Base-by-base conservation (phyloP, 2,113 vertebrate genomes). In the Benitochromis conjunctus region DNA sequence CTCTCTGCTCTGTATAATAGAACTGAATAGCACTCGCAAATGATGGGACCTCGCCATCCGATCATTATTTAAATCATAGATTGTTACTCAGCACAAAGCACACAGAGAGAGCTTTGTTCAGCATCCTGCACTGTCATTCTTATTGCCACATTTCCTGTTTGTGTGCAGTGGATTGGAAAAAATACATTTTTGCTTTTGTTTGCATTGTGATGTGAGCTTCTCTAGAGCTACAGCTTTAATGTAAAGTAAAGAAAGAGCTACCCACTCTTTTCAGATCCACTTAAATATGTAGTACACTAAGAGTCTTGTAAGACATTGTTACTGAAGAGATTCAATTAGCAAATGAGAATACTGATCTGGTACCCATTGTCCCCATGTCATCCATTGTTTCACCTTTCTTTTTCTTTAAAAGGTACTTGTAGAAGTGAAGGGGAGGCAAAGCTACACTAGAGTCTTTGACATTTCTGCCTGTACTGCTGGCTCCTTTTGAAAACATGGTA, bases 21-120 rank as follows among this genome's bases (percentile, higher is more conserved):
- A 92, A 90, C 90, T 86, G 86, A 80, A 58, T 95, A 94, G 91
- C 94, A 95, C 96, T 96, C 95, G 54, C 92, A 90, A 89, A 80
- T 93, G 91, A 95, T 93, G 91, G 60, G 87, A 86, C 82, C 88
- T 94, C 92, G 94, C 95, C 90, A 92, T 92, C 89, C 92, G 58
- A 90, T 96, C 90, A 87, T 90, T 91, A 92, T 92, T 94, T 92
- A 92, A 91, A 87, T 91, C 88, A 62, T 82, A 86, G 58, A 89
- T 90, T 91, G 86, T 93, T 91, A 83, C 81, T 91, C 91, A 87
- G 77, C 79, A 85, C 71, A 9, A 12, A 79, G 48, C 60, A 36
- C 58, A 36, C 80, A 55, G 69, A 90, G 81, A 81, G 91, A 79
- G 48, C 55, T 89, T 89, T 88, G 85, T 91, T 84, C 38, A 85